These are phyloP conservation scores for Xiphorhynchus erythropygius DNA, from an alignment of 2,797 vertebrate species.

Conservation along the genomic window DNA sequence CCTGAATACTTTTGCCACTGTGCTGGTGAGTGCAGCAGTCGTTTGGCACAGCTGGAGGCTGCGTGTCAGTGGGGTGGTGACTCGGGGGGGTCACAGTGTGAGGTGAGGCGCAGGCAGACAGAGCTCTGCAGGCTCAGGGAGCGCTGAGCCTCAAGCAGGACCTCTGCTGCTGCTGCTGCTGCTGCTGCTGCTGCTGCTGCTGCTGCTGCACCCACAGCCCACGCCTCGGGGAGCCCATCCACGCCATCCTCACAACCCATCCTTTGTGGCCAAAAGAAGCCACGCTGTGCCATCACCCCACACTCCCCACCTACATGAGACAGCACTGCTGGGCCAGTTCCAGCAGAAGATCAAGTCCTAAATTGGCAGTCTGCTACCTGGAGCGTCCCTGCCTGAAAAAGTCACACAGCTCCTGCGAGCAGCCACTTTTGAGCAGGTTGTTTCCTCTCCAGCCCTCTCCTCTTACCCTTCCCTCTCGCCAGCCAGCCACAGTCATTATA, in stretches of 20 bases:
- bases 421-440: background rate
- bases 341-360: background rate
- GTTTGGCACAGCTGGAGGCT: background rate
- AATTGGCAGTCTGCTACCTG: fast-evolving
- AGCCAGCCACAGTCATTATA: background rate
- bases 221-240: fast-evolving
- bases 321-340: background rate
- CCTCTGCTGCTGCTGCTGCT: background rate
- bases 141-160: fast-evolving
- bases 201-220: fast-evolving
- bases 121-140: background rate
- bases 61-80: background rate
- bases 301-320: fast-evolving
- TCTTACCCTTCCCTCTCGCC: background rate
- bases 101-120: background rate
- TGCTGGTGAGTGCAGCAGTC: background rate
- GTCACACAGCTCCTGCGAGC: fast-evolving
- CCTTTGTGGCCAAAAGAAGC: background rate
- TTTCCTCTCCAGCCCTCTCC: background rate
- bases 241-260: fast-evolving
- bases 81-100: fast-evolving
- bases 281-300: fast-evolving
- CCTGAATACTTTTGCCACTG: background rate
- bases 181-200: background rate
- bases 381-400: background rate